Percentiles rank a stretch among this genome's conserved stretches.
Conservation (phyloP, 1,140 invertebrate genomes). For the Drosophila oshimai region DNA sequence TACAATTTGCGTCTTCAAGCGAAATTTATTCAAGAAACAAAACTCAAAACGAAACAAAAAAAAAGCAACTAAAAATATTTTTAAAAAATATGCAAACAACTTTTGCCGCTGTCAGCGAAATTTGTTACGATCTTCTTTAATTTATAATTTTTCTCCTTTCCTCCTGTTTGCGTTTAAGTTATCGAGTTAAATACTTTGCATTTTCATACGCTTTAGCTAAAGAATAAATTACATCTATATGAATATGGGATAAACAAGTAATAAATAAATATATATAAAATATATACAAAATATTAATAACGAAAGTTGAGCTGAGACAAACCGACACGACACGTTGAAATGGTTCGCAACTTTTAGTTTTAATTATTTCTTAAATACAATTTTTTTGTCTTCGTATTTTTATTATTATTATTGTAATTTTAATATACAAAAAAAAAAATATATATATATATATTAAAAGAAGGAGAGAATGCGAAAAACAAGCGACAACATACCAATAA, state of each 20-base stretch:
- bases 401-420: slow-evolving; percentile 63
- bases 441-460: slow-evolving; percentile 38
- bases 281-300: slow-evolving; percentile 29
- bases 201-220: slow-evolving; percentile 80
- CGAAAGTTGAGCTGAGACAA: background rate
- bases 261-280: slow-evolving; percentile 36
- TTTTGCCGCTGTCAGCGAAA: slow-evolving; percentile 39
- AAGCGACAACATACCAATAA: slow-evolving; percentile 70
- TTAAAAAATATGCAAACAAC: slow-evolving; percentile 41
- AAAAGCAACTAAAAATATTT: slow-evolving; percentile 31
- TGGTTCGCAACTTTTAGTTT: slow-evolving; percentile 50
- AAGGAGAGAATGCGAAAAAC: slow-evolving; percentile 13
- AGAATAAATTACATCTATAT: slow-evolving; percentile 60
- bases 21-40: slow-evolving; percentile 34
- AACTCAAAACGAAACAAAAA: slow-evolving; percentile 12
- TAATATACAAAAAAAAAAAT: slow-evolving; percentile 46
- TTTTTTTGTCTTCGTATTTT: slow-evolving; percentile 57
- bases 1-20: slow-evolving; percentile 58
- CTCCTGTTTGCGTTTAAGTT: slow-evolving; percentile 34
- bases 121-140: slow-evolving; percentile 47
- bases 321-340: background rate
- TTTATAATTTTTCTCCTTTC: slow-evolving; percentile 37
- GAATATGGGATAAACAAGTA: slow-evolving; percentile 45
- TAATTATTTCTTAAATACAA: slow-evolving; percentile 49
- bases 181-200: slow-evolving; percentile 71